Conservation (phyloP, 1,140 invertebrate genomes). For the Lepidurus apus region DNA sequence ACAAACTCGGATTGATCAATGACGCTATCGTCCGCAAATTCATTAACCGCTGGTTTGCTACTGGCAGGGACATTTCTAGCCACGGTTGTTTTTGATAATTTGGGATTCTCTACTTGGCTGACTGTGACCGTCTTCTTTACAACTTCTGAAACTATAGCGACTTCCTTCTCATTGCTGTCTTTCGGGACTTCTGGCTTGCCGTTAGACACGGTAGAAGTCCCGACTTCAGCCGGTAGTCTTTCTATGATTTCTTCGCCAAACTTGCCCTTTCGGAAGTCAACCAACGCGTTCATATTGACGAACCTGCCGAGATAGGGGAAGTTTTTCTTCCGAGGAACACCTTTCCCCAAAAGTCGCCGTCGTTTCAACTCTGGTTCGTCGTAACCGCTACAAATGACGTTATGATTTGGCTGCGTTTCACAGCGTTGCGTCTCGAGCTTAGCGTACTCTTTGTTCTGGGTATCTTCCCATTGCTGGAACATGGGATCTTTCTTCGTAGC, state of each 20-base stretch:
- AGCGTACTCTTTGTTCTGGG: conserved; percentile 27
- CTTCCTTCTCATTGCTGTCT: not conserved
- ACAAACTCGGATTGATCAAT: not conserved
- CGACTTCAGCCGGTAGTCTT: not conserved
- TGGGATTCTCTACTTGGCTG: not conserved
- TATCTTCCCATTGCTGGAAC: conserved; percentile 32
- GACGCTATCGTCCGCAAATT: not conserved
- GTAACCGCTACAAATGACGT: not conserved
- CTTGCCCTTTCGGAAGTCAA: not conserved
- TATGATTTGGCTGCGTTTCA: not conserved
- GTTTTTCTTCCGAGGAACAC: not conserved
- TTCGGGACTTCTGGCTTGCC: not conserved
- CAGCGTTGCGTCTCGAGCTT: conserved; percentile 24
- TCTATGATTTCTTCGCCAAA: not conserved
- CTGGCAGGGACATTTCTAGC: not conserved
- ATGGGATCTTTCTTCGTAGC: conserved; percentile 25
- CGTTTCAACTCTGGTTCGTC: not conserved
- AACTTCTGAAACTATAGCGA: not conserved
- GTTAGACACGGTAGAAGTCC: not conserved
- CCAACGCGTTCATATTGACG: not conserved
- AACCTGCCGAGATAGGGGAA: not conserved
- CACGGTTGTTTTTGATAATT: not conserved
- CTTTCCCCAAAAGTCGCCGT: not conserved
- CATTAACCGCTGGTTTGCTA: not conserved
- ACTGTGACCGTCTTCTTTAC: not conserved